A percentile compares a stretch with the other conserved stretches of the same genome.
phyloP scores from a whole-genome alignment of 2,888 invertebrate genomes.

The Papilio protenor region DNA sequence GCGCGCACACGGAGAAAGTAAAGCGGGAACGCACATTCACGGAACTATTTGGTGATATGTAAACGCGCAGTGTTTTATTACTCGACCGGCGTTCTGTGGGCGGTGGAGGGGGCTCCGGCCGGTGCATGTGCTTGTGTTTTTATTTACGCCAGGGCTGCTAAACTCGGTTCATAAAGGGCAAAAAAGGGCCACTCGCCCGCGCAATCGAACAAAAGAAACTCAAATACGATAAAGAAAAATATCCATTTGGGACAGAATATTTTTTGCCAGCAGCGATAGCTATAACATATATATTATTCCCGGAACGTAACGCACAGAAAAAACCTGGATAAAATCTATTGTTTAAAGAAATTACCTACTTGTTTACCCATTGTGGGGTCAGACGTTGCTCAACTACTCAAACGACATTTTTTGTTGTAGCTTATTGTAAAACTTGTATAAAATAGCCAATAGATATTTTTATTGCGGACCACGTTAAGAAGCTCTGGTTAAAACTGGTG shows the following conservation, averaged over 20 bases:
- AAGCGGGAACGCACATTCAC: constrained; percentile 44
- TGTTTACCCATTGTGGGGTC: no score
- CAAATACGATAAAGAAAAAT: no score
- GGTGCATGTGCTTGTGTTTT: constrained; percentile 49
- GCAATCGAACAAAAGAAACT: background rate
- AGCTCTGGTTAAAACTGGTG: constrained; percentile 18
- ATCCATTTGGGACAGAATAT: no score
- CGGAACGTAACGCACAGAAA: no score
- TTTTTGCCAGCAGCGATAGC: no score
- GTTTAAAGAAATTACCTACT: no score
- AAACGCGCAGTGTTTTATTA: constrained; percentile 69
- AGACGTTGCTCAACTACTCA: no score
- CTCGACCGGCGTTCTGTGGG: constrained; percentile 45
- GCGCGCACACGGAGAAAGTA: constrained; percentile 41
- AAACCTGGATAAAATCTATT: no score
- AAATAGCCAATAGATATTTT: background rate
- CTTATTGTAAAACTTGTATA: no score
- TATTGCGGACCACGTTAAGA: constrained; percentile 16
- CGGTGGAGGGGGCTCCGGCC: constrained; percentile 61
- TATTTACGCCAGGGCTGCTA: constrained; percentile 45
- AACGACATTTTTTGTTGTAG: no score
- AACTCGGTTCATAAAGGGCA: background rate
- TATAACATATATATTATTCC: no score
- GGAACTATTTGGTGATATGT: constrained; percentile 66
- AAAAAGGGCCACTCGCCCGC: constrained; percentile 18